Percentiles rank a stretch among this genome's conserved stretches.
phyloP scores from a whole-genome alignment of 1,140 invertebrate genomes.

The Procambarus clarkii region DNA sequence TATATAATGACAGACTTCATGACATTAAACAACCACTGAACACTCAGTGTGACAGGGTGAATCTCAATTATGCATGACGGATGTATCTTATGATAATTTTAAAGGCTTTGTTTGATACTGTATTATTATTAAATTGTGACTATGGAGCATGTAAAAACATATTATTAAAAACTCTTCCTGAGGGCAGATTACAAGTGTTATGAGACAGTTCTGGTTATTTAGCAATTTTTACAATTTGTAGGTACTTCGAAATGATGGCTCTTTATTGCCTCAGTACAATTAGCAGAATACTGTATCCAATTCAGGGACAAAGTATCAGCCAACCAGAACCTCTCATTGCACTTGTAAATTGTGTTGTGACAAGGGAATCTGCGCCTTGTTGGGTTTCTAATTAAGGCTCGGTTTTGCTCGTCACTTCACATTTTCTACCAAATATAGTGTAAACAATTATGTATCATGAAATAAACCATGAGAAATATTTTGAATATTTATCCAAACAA shows the following conservation, averaged over 20 bases:
- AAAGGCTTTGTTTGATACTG: constrained; percentile 19
- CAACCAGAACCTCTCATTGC: constrained; percentile 52
- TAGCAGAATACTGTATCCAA: constrained; percentile 1
- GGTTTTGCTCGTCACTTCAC: constrained; percentile 64
- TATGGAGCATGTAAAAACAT: constrained; percentile 24
- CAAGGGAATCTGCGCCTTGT: constrained; percentile 65
- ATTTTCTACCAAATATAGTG: constrained; percentile 70
- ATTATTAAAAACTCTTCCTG: constrained; percentile 41
- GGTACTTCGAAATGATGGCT: not conserved
- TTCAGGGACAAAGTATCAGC: constrained; percentile 11
- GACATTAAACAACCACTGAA: not conserved
- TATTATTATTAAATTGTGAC: constrained; percentile 15
- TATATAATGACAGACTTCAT: not conserved
- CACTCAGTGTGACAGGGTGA: not conserved
- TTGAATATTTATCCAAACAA: not conserved
- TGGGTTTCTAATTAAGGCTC: constrained; percentile 41
- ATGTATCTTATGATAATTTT: constrained; percentile 1
- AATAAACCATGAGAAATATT: constrained; percentile 65
- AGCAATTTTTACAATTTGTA: constrained; percentile 5
- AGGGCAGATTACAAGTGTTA: constrained; percentile 67
- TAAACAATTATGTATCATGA: constrained; percentile 70
- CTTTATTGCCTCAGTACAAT: constrained; percentile 3
- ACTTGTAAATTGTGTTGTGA: constrained; percentile 67
- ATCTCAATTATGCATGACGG: not conserved
- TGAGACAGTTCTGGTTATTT: constrained; percentile 52